Conservation (phyloP, 2,797 vertebrate genomes). For the Poeciliopsis infans region DNA sequence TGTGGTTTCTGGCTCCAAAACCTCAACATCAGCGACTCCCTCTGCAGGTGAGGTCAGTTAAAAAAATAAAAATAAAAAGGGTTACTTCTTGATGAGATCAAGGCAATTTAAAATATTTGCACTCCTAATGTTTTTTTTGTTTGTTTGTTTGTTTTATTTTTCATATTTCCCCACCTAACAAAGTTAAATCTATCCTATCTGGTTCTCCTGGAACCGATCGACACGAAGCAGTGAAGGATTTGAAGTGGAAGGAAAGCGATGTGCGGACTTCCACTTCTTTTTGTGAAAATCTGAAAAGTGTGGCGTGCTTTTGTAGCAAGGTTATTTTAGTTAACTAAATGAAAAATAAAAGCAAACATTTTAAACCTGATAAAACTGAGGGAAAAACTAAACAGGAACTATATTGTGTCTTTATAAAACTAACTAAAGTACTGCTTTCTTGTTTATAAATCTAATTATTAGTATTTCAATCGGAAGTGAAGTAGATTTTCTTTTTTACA, state of each 20-base stretch:
- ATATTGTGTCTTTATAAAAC: too few species aligned
- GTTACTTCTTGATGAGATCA: neutral
- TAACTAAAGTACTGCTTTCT: too few species aligned
- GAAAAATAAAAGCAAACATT: neutral
- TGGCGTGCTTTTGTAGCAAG: neutral
- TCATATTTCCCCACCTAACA: neutral
- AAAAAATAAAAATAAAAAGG: neutral
- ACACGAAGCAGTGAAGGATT: neutral
- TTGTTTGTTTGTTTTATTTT: neutral
- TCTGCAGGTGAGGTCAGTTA: neutral
- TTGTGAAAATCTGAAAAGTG: neutral
- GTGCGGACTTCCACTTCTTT: too few species aligned
- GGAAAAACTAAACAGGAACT: too few species aligned
- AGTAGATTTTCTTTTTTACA: too few species aligned
- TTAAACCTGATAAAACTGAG: neutral
- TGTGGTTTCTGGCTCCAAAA: neutral
- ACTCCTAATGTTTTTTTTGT: neutral
- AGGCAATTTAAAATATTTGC: neutral
- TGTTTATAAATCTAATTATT: too few species aligned
- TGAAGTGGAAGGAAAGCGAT: neutral
- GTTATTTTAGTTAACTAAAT: neutral
- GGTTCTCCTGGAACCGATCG: neutral
- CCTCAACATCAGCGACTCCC: neutral
- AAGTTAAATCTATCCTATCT: neutral
- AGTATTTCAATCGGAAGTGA: too few species aligned